Conservation (phyloP, 2,113 vertebrate species). For the Leptodactylus fuscus region DNA sequence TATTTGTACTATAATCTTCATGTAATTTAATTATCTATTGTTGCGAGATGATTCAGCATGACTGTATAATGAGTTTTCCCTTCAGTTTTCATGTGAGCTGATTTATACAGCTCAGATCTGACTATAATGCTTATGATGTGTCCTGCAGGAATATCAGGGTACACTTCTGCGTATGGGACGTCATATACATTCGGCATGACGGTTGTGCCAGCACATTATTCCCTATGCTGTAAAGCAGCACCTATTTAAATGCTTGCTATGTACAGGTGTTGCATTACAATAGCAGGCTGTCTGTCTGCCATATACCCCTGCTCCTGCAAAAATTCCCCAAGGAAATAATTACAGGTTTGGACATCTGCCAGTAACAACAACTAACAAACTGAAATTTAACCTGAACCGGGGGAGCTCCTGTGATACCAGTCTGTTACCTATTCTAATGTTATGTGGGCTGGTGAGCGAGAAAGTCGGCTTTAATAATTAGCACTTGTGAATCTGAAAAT, state of each 20-base stretch:
- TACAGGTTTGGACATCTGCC: slow-evolving; percentile 50
- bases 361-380: slow-evolving; percentile 37
- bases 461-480: slow-evolving; percentile 31
- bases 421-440: slow-evolving; percentile 17
- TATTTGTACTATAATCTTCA: neutral
- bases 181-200: neutral
- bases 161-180: neutral
- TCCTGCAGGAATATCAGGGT: neutral
- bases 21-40: slow-evolving; percentile 16
- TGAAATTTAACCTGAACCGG: slow-evolving; percentile 42
- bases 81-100: neutral
- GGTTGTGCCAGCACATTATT: neutral
- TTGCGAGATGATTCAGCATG: neutral
- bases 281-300: slow-evolving; percentile 30
- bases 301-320: slow-evolving; percentile 24
- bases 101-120: neutral
- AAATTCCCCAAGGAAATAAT: slow-evolving; percentile 50
- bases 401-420: slow-evolving; percentile 25
- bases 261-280: slow-evolving; percentile 33
- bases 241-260: slow-evolving; percentile 34
- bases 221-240: slow-evolving; percentile 3
- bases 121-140: neutral
- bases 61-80: slow-evolving; percentile 4
- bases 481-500: neutral
- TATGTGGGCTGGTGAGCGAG: slow-evolving; percentile 16